phyloP scores from a whole-genome alignment of 2,888 invertebrate species.

The Drosophila borealis region DNA sequence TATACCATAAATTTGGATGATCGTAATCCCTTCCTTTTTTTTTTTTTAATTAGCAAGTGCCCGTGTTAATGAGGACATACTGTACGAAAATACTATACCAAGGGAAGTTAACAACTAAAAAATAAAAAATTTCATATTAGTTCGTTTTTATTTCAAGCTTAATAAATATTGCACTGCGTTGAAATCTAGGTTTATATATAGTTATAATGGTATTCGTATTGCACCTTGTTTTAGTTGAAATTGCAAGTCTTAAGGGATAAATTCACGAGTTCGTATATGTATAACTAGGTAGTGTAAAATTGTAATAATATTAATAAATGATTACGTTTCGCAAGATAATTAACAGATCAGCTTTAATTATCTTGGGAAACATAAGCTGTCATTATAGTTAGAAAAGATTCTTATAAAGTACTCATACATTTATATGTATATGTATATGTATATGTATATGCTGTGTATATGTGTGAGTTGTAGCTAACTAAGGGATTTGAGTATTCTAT shows the following conservation, averaged over 20 bases:
- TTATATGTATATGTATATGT: neutral
- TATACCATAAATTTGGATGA: too few relatives aligned
- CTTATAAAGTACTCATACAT: constrained; percentile 1
- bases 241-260: constrained; percentile 47
- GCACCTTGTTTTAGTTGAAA: constrained; percentile 53
- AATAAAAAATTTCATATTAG: constrained; percentile 10
- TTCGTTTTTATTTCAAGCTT: constrained; percentile 57
- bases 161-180: constrained; percentile 72
- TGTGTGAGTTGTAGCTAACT: constrained; percentile 18
- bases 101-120: neutral
- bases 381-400: constrained; percentile 12
- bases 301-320: constrained; percentile 32
- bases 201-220: constrained; percentile 61
- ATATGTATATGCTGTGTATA: neutral
- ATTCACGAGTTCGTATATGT: constrained; percentile 45
- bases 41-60: too few relatives aligned
- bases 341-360: constrained; percentile 47
- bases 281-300: constrained; percentile 21
- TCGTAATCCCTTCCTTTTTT: too few relatives aligned
- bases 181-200: constrained; percentile 30
- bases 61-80: neutral
- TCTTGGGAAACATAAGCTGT: constrained; percentile 82
- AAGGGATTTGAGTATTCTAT: constrained; percentile 41
- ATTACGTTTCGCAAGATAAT: constrained; percentile 82
- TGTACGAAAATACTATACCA: neutral